Base-by-base conservation (phyloP, 1,140 invertebrate species). In the Trichomalopsis sarcophagae region DNA sequence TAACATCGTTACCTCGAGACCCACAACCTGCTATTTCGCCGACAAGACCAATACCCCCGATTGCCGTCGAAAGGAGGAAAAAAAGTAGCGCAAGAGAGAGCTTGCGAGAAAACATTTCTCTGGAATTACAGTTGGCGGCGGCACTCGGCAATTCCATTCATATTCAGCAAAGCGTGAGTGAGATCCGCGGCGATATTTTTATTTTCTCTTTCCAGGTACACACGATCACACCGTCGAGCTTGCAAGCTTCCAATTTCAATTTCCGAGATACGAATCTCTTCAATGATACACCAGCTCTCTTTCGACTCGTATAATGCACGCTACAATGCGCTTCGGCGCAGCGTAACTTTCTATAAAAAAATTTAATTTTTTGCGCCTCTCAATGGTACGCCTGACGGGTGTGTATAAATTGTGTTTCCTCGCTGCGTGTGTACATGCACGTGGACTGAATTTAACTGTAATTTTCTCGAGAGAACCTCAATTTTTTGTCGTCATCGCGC, bases 361-460 rank as follows among this genome's bases (percentile, higher is more conserved):
- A 68, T n/a, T 2, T 23, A 66, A 68, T 10, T 17, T 66, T 79
- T 79, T 80, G 40, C 30, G 27, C 17, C 14, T 30, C 23, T 30
- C 40, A 76, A 47, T 23, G 44, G 27, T n/a, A 66, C 21, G 23
- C 5, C 30, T 13, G 9, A 40, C 81, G 11, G 27, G 17, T 33
- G 30, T 21, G 36, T 36, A 74, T 14, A 36, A 74, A 44, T 75
- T 75, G 40, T 21, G 55, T 62, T 62, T 62, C 55, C 55, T 62
- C 6, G 55, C 55, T 21, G 17, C 4, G 0, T 40, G 5, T 5
- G n/a, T 21, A 14, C 17, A 21, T 5, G 17, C 50, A 55, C 50
- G 50, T 14, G 50, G 50, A 44, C 73, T 75, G 33, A 75, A 79
- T 79, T 36, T 79, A 79, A 66, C 55, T 79, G 30, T 66, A 44